Conservation (phyloP, 2,888 invertebrate species). For the Rhingia rostrata region DNA sequence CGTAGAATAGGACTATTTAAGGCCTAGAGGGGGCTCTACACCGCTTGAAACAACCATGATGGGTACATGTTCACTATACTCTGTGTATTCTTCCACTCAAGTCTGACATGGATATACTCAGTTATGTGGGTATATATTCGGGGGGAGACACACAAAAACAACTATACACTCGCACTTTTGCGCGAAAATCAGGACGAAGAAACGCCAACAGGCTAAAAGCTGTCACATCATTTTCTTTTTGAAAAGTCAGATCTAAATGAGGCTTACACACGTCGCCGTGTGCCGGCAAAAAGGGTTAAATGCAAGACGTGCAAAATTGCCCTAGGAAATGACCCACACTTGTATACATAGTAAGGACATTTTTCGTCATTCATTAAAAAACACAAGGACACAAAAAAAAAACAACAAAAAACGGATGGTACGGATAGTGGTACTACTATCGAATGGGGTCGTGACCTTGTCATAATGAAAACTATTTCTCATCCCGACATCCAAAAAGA, state of each 20-base stretch:
- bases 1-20: slow-evolving; percentile 46
- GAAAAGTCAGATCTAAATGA: slow-evolving; percentile 54
- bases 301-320: slow-evolving; percentile 63
- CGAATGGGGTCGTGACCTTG: slow-evolving; percentile 71
- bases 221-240: slow-evolving; percentile 56
- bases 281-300: slow-evolving; percentile 52
- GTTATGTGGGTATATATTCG: not conserved
- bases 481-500: slow-evolving; percentile 63
- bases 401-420: slow-evolving; percentile 40
- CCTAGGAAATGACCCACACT: slow-evolving; percentile 14
- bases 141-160: not conserved
- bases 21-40: slow-evolving; percentile 37
- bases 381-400: not conserved
- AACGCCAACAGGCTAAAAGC: slow-evolving; percentile 61
- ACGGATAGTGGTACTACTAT: slow-evolving; percentile 16
- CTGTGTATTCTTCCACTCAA: slow-evolving; percentile 42
- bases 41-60: slow-evolving; percentile 48
- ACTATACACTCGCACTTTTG: slow-evolving; percentile 7
- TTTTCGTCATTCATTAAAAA: slow-evolving; percentile 34
- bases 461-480: slow-evolving; percentile 67
- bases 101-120: slow-evolving; percentile 49
- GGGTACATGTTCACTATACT: slow-evolving; percentile 26
- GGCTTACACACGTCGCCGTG: slow-evolving; percentile 36
- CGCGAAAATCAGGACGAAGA: slow-evolving; percentile 31
- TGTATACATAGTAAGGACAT: not conserved